Conservation (phyloP, 92 coral and sea anemone genomes). For the Epizoanthus illoricatus region DNA sequence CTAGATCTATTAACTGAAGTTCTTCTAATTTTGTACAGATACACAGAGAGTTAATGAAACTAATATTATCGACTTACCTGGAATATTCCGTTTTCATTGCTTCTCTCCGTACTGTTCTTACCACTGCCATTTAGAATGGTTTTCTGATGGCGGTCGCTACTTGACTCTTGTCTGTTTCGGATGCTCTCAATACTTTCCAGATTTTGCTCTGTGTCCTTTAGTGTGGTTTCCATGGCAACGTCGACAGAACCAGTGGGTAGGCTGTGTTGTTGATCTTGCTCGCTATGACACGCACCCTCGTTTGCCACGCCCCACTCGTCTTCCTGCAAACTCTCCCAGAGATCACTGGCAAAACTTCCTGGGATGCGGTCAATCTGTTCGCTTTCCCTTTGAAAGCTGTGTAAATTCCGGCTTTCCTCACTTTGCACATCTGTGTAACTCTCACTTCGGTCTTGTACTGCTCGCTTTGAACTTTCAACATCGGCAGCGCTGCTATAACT, state of each 20-base stretch:
- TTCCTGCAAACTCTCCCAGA: neutral
- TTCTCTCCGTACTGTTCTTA: neutral
- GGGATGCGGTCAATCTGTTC: neutral
- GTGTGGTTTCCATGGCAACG: neutral
- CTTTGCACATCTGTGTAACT: neutral
- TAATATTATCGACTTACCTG: neutral
- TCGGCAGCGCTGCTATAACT: neutral
- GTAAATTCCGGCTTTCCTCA: neutral
- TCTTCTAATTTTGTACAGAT: too few relatives aligned
- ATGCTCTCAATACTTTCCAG: neutral
- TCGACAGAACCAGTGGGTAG: neutral
- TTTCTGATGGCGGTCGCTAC: neutral
- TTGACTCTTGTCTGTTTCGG: neutral
- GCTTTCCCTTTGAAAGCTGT: neutral
- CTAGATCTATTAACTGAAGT: too few relatives aligned
- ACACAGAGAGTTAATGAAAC: too few relatives aligned
- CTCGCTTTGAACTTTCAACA: neutral
- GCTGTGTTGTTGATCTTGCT: neutral
- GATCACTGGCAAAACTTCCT: neutral
- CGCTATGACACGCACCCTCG: neutral
- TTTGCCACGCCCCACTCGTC: neutral
- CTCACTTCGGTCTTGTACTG: neutral
- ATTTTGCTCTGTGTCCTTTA: neutral
- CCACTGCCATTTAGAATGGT: neutral
- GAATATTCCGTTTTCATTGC: neutral